Base-by-base conservation (phyloP, 2,113 vertebrate genomes). In the Semnornis frantzii region DNA sequence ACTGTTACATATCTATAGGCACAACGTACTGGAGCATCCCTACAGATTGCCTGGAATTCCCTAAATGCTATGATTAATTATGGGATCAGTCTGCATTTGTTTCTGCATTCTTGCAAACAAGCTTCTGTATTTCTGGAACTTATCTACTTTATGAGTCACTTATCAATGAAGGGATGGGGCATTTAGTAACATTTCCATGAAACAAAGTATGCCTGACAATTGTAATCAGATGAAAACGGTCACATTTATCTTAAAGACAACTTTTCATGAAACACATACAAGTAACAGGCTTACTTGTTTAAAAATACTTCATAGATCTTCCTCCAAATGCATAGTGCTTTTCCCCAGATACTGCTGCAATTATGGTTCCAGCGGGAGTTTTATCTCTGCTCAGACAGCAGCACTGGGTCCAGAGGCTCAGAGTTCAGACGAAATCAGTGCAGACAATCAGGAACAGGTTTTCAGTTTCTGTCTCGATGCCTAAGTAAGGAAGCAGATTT, bases 71-170 rank as follows among this genome's bases (percentile, higher is more conserved):
- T 89, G 87, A 95, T 97, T 94, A 81, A 89, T 95, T 94, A 92
- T 23, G 17, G 70, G 89, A 78, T 95, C 80, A 82, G 88, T 77
- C 92, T 96, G 83, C 85, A 85, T 96, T 96, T 90, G 78, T 92
- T 95, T 90, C 89, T 93, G 84, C 80, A 63, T 96, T 93, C 90
- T 91, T 94, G 82, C 85, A 54, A 80, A 83, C 85, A 93, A 92
- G 87, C 95, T 97, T 97, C 97, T 95, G 92, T 95, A 93, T 96
- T 97, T 96, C 93, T 97, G 93, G 94, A 96, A 95, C 79, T 77
- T 90, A 72, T 89, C 89, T 91, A n/a, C 42, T 91, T 82, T 77
- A 27, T 60, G 87, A 94, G 64, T 92, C 92, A 90, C 76, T 44
- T 90, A 91, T 90, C 85, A 73, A 34, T n/a, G 90, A 91, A n/a